These are phyloP conservation scores for Sinella curviseta DNA, from an alignment of 1,140 invertebrate species.

Conservation along the genomic window DNA sequence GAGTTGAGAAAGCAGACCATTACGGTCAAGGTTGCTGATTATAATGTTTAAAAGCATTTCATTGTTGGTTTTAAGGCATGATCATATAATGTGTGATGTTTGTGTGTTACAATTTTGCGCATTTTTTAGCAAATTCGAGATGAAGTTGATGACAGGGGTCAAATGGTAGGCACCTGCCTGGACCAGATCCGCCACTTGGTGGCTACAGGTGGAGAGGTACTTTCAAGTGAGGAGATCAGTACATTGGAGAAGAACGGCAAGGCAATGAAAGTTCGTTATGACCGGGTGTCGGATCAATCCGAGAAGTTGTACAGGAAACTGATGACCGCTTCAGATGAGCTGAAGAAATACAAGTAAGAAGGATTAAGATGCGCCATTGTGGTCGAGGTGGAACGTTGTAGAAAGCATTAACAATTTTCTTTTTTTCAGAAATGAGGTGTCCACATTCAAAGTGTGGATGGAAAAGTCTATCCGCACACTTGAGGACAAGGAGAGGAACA, in stretches of 20 bases:
- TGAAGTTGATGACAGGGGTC: slow-evolving; percentile 82
- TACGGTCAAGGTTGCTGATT: slow-evolving; percentile 69
- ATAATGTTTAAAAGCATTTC: too few species aligned
- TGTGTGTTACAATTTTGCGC: neutral
- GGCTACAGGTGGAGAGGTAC: slow-evolving; percentile 81
- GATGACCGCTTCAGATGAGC: slow-evolving; percentile 78
- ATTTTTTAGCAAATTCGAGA: slow-evolving; percentile 77
- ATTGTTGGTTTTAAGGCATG: neutral
- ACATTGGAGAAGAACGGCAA: slow-evolving; percentile 81
- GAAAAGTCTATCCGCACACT: slow-evolving; percentile 73
- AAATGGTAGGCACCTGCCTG: slow-evolving; percentile 79
- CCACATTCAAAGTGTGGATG: slow-evolving; percentile 82
- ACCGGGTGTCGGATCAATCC: slow-evolving; percentile 74
- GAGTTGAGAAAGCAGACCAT: slow-evolving; percentile 87
- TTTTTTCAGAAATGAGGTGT: slow-evolving; percentile 67
- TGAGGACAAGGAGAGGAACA: slow-evolving; percentile 80
- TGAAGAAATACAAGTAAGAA: slow-evolving; percentile 74
- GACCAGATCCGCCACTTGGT: slow-evolving; percentile 90
- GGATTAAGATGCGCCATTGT: slow-evolving; percentile 48
- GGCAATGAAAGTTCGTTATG: slow-evolving; percentile 78
- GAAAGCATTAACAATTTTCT: neutral
- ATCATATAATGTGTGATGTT: neutral
- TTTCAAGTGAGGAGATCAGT: slow-evolving; percentile 85
- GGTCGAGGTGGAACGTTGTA: neutral
- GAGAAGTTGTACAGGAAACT: slow-evolving; percentile 75